phyloP scores from a whole-genome alignment of 2,797 vertebrate species.

The Falco cherrug region DNA sequence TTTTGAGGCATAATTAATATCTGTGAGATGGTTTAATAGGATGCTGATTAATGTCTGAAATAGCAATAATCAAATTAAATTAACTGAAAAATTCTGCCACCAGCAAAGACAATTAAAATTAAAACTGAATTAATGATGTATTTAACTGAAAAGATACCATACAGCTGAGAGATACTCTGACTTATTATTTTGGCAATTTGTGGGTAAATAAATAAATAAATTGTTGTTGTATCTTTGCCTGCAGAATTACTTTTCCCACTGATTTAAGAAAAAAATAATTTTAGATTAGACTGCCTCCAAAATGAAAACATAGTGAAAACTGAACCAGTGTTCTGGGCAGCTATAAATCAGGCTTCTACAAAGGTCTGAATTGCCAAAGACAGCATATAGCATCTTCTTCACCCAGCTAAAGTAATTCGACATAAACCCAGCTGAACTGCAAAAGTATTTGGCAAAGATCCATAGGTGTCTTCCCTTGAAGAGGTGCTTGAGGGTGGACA shows the following conservation, averaged over 20 bases:
- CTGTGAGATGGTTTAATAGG: conserved; percentile 14
- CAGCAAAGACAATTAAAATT: conserved; percentile 36
- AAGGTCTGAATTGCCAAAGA: not conserved
- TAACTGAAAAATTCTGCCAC: conserved; percentile 43
- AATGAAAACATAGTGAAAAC: not conserved
- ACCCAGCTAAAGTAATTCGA: not conserved
- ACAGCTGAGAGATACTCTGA: not conserved
- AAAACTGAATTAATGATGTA: conserved; percentile 16
- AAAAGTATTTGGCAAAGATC: not conserved
- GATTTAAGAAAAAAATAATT: conserved; percentile 13
- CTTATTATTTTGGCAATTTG: not conserved
- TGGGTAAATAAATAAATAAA: not conserved
- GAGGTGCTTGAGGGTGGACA: not conserved
- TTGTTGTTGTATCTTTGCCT: not conserved
- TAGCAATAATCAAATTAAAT: conserved; percentile 40
- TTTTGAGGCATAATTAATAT: conserved; percentile 1
- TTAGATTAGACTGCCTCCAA: not conserved
- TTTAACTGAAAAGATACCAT: conserved; percentile 27
- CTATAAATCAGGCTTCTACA: not conserved
- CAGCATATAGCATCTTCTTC: not conserved
- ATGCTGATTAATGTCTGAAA: conserved; percentile 36
- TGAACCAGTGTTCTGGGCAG: not conserved
- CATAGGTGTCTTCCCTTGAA: not conserved
- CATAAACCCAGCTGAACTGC: not conserved
- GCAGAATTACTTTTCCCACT: not conserved